Conservation (phyloP, 2,113 vertebrate genomes). For the western clawed frog (Xenopus tropicalis) region UCB_Xtro_10.0 CM004451.2:65805001-65805500, state of each 20-base stretch:
- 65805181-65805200: neutral
- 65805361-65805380: neutral
- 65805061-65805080: no score
- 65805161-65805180: neutral
- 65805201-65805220: constrained; percentile 10
- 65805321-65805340: neutral
- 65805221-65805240: neutral
- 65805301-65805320: neutral
- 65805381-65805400: neutral
- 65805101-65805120: no score
- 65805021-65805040: no score
- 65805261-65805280: neutral
- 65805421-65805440: neutral
- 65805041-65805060: no score
- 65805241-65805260: constrained; percentile 4
- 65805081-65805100: no score
- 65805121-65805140: no score
- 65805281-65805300: neutral
- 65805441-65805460: neutral
- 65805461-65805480: neutral
- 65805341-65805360: neutral
- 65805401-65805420: constrained; percentile 5
- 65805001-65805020: no score
- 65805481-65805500: no score
- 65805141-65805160: constrained; percentile 29